phyloP scores from a whole-genome alignment of 2,797 vertebrate species.

The Odontamblyopus rebecca region DNA sequence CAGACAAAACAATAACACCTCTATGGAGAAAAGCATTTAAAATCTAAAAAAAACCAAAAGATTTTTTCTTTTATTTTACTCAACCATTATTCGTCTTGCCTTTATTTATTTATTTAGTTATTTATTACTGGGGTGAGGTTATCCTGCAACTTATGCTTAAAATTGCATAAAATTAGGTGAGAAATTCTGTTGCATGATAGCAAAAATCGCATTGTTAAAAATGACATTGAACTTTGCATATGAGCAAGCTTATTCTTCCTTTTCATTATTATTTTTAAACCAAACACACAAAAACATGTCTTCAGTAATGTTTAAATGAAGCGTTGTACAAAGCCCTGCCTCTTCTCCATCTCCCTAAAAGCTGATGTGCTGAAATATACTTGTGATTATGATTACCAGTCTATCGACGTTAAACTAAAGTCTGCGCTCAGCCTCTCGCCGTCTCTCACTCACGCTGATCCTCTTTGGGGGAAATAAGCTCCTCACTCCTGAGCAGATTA shows the following conservation, averaged over 20 bases:
- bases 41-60: too few species aligned
- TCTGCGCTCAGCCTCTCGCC: slow-evolving; percentile 38
- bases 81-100: neutral
- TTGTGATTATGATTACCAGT: slow-evolving; percentile 66
- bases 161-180: neutral
- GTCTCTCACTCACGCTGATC: slow-evolving; percentile 33
- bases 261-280: neutral
- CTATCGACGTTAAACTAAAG: slow-evolving; percentile 61
- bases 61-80: neutral
- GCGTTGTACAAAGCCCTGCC: slow-evolving; percentile 47
- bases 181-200: too few species aligned
- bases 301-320: slow-evolving; percentile 9
- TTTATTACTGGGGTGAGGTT: neutral
- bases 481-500: slow-evolving; percentile 63
- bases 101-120: neutral
- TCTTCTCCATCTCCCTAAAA: slow-evolving; percentile 66
- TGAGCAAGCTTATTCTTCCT: neutral
- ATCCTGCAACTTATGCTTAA: neutral
- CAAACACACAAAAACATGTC: neutral
- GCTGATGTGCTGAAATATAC: slow-evolving; percentile 67
- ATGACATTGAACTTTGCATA: too few species aligned
- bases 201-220: neutral
- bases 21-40: too few species aligned
- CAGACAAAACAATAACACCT: too few species aligned
- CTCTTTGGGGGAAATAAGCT: slow-evolving; percentile 56